Evolutionary conservation across 1,140 invertebrate genomes (phyloP), one percentile per base, ranked within the genome.

Genomic region (Caerostris darwini): DNA sequence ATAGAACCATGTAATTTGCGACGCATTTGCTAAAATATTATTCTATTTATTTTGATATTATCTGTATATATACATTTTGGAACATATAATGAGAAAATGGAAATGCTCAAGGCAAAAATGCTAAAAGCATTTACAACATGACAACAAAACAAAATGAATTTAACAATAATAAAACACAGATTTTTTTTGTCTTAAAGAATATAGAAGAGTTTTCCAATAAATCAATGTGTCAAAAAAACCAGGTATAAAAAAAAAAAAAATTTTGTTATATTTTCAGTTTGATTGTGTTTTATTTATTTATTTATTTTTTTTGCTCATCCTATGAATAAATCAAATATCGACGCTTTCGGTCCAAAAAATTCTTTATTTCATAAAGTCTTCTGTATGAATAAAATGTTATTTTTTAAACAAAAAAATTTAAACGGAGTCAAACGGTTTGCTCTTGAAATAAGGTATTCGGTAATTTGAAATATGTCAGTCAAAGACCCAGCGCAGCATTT

Each of bases 321-420:
- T 59, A 91, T 91, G 90, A 91, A 91, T 91, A 82, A 91, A 91
- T 91, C 67, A 91, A 91, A 82, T 82, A 91, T 91, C 69, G 19
- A 91, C 34, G 69, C 5, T 14, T 67, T 6, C 34, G 3, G 71
- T 12, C 50, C 34, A 34, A 50, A 53, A 77, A 50, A 77, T 4
- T 2, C 34, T 77, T 53, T 77, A 53, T 77, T 77, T 77, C 34
- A 77, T 77, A 50, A 12, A 77, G 8, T 50, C 58, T 7, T 19
- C 7, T 58, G n/a, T 57, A 58, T 59, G 56, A 58, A 58, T 85
- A 34, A 19, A 85, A 85, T n/a, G n/a, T 59, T 7, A 7, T 58
- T 85, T 17, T 17, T 14, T 3, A 85, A 59, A 12, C n/a, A 19
- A 58, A 85, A 17, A 56, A 19, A 53, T 50, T 77, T 77, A 85